Conservation (phyloP, 2,888 invertebrate genomes). For the Acleris cristana region DNA sequence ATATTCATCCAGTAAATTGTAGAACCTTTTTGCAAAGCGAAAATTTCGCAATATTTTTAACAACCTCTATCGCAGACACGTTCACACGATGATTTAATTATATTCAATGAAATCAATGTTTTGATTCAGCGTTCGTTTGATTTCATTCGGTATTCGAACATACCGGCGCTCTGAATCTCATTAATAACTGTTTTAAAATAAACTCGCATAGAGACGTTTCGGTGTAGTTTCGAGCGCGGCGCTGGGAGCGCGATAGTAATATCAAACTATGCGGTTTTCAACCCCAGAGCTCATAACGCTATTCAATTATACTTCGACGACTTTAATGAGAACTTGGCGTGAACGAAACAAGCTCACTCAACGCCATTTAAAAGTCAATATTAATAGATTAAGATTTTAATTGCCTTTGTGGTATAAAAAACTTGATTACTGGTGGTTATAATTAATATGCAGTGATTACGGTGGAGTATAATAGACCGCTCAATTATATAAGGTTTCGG, state of each 20-base stretch:
- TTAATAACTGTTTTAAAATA: background rate
- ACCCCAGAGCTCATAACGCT: slow-evolving; percentile 21
- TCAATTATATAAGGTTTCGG: background rate
- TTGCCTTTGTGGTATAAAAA: slow-evolving; percentile 23
- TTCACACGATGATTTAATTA: slow-evolving; percentile 30
- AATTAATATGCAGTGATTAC: slow-evolving; percentile 32
- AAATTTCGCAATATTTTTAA: slow-evolving; percentile 29
- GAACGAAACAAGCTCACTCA: slow-evolving; percentile 35
- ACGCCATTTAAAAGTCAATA: slow-evolving; percentile 38
- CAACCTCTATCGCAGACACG: slow-evolving; percentile 33
- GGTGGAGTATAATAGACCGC: slow-evolving; percentile 32
- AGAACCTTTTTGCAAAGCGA: slow-evolving; percentile 3
- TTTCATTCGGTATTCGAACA: slow-evolving; percentile 2
- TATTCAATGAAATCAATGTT: slow-evolving; percentile 24
- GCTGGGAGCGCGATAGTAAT: slow-evolving; percentile 2
- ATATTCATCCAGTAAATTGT: slow-evolving; percentile 16
- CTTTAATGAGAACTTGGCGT: slow-evolving; percentile 34
- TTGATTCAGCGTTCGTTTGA: slow-evolving; percentile 18
- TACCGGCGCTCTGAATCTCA: background rate
- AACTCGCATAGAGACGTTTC: background rate
- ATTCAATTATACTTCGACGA: slow-evolving; percentile 28
- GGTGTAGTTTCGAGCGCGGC: background rate
- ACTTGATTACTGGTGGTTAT: slow-evolving; percentile 32
- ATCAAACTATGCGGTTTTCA: slow-evolving; percentile 20
- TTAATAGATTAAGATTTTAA: slow-evolving; percentile 38